Evolutionary conservation across 2,888 invertebrate genomes (phyloP), one percentile per base, ranked within the genome.

Genomic region (Athrips mouffetella): DNA sequence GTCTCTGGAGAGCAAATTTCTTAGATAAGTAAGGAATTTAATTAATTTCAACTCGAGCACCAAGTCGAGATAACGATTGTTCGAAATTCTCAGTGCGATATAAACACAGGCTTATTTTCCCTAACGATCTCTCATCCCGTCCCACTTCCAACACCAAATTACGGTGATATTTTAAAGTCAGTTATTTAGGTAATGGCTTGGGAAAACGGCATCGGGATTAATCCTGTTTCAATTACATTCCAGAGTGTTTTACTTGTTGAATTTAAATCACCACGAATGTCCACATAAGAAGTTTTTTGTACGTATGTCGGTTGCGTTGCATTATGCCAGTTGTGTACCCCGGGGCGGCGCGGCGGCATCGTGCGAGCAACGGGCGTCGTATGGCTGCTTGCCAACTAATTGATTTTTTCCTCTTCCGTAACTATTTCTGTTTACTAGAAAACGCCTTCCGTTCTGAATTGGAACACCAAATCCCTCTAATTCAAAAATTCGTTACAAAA

Each of bases 351-450:
- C 20, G 20, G 11, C 37, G 7, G n/a, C 29, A 18, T 4, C 29
- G 29, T 21, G 6, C 6, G 16, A 29, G 16, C 33, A 21, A 29
- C 29, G 55, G 57, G n/a, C n/a, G n/a, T n/a, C 55, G 57, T 58
- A 54, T 67, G 70, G 70, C 69, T 54, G 58, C 60, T 58, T 62
- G 74, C 74, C 75, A 77, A 62, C 66, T 65, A 74, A 75, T 75
- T 74, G 71, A 71, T 76, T 78, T 75, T 73, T 73, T 70, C 62
- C 59, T 58, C 55, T 57, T 57, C 54, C 60, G 55, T 54, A 57
- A 62, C 63, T 65, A 69, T 67, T 65, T 58, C 60, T 59, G 67
- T 62, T 67, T 65, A 52, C 49, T 48, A 60, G 59, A 56, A 63
- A 63, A 57, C 59, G 62, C 48, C 51, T 51, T 61, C 45, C 49